Evolutionary conservation across 2,797 vertebrate genomes (phyloP).

Genomic region (Macroramphosus scolopax): DNA sequence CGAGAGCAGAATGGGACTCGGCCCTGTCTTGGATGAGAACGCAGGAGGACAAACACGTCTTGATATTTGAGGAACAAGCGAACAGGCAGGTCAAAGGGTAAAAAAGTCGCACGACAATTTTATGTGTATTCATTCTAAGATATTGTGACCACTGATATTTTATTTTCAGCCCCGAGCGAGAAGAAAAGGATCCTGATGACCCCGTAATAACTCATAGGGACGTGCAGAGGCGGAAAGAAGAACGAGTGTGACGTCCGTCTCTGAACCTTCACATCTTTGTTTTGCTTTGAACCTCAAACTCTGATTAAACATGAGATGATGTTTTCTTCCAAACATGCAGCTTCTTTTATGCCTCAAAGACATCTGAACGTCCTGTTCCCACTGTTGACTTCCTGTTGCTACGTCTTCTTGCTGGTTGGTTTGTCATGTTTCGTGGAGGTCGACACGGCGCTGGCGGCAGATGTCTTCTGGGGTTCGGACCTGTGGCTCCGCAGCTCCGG

Average conservation of each 20-base stretch:
- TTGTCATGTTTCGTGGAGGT: constrained; percentile 71
- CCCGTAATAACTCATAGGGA: no score
- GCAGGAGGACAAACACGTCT: not conserved
- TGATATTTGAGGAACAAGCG: no score
- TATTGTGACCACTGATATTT: no score
- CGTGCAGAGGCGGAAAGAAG: constrained; percentile 28
- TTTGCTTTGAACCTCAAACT: constrained; percentile 6
- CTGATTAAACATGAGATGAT: constrained; percentile 7
- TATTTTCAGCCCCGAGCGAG: constrained; percentile 46
- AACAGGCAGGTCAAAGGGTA: no score
- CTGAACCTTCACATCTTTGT: not conserved
- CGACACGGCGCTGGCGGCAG: constrained; percentile 11
- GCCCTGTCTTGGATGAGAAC: constrained; percentile 12
- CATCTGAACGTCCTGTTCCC: constrained; percentile 14
- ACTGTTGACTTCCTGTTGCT: constrained; percentile 61
- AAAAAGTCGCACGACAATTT: no score
- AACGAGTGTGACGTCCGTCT: constrained; percentile 4
- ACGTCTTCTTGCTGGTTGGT: constrained; percentile 83
- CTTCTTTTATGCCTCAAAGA: constrained; percentile 44
- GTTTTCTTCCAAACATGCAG: constrained; percentile 61
- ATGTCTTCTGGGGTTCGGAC: constrained; percentile 54
- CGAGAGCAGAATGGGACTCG: constrained; percentile 15
- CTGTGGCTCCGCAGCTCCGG: constrained; percentile 63
- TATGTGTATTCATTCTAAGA: no score
- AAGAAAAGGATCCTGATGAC: constrained; percentile 8